These are phyloP conservation scores for Drosophila colorata DNA, from an alignment of 2,888 invertebrate genomes.

Conservation along the genomic window DNA sequence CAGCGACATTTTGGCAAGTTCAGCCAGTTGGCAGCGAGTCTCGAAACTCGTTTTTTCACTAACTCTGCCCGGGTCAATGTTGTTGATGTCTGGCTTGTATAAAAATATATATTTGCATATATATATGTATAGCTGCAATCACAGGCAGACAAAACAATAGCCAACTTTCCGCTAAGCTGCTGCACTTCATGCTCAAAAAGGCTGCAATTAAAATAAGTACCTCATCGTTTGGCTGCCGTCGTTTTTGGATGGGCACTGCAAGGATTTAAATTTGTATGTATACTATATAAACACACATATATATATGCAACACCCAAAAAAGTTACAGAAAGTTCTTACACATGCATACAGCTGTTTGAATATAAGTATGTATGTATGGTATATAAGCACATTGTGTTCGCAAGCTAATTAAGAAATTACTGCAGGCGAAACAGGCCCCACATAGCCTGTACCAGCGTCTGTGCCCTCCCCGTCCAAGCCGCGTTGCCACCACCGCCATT, in stretches of 20 bases:
- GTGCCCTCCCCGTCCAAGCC: conserved; percentile 9
- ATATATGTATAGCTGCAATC: background rate
- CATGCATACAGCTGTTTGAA: conserved; percentile 13
- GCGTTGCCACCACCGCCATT: conserved; percentile 46
- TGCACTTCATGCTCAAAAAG: conserved; percentile 74
- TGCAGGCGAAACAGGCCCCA: conserved; percentile 76
- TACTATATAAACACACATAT: conserved; percentile 3
- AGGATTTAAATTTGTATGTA: conserved; percentile 5
- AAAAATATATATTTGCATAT: background rate
- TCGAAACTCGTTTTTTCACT: background rate
- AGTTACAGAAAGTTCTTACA: conserved; percentile 22
- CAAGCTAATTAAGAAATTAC: conserved; percentile 84
- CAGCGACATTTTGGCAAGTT: conserved; percentile 27
- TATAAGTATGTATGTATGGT: conserved; percentile 30
- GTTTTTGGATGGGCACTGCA: conserved; percentile 13
- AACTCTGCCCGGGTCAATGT: conserved; percentile 5
- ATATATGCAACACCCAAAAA: conserved; percentile 28
- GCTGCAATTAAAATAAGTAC: conserved; percentile 79
- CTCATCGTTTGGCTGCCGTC: conserved; percentile 59
- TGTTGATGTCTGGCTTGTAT: conserved; percentile 3
- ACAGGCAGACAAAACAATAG: conserved; percentile 30
- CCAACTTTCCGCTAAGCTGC: conserved; percentile 70
- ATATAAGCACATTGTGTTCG: conserved; percentile 75
- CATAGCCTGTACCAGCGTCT: conserved; percentile 1
- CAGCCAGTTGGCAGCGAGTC: background rate